Evolutionary conservation across 2,888 invertebrate species (phyloP).

Genomic region (Litoditis marina): DNA sequence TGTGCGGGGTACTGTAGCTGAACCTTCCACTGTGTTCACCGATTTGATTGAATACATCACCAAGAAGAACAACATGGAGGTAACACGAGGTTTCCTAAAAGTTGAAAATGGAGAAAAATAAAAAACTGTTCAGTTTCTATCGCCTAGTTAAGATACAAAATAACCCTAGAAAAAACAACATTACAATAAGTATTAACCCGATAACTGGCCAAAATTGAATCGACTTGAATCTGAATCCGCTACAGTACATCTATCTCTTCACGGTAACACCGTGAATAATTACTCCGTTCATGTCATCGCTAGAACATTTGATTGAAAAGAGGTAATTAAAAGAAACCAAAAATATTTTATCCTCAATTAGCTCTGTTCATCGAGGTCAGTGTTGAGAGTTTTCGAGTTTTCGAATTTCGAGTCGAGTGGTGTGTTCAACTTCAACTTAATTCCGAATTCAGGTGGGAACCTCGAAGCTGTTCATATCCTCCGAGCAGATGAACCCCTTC

Average conservation of each 20-base stretch:
- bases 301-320: too few relatives aligned
- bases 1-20: conserved; percentile 39
- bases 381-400: neutral
- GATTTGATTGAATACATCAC: conserved; percentile 45
- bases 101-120: neutral
- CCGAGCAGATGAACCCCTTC: conserved; percentile 52
- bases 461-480: conserved; percentile 51
- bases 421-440: too few relatives aligned
- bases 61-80: conserved; percentile 44
- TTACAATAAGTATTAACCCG: too few relatives aligned
- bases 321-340: too few relatives aligned
- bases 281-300: too few relatives aligned
- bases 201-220: too few relatives aligned
- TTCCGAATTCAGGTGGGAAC: conserved; percentile 46
- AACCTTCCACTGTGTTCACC: conserved; percentile 40
- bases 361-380: neutral
- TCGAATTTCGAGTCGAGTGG: too few relatives aligned
- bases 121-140: neutral
- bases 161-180: neutral
- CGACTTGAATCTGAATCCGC: too few relatives aligned
- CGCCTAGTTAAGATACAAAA: neutral
- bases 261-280: too few relatives aligned
- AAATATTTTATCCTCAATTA: too few relatives aligned
- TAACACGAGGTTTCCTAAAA: conserved; percentile 18
- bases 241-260: too few relatives aligned